Evolutionary conservation across 1,140 invertebrate species (phyloP).

Genomic region (Apis dorsata): DNA sequence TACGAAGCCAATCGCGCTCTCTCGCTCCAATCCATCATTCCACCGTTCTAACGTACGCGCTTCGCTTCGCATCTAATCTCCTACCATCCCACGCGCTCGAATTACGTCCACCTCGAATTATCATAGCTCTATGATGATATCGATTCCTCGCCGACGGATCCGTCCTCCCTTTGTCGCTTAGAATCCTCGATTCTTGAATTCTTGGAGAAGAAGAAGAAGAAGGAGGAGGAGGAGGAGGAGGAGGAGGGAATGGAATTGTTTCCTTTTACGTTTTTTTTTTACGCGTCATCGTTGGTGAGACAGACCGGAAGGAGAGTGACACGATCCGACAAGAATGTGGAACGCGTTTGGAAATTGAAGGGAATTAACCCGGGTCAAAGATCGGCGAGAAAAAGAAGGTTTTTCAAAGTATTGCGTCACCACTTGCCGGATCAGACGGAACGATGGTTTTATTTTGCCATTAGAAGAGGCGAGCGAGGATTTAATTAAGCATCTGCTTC

Average conservation of each 20-base stretch:
- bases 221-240: too few species aligned
- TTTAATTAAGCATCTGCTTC: slow-evolving; percentile 49
- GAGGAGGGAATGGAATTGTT: too few species aligned
- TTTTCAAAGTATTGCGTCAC: slow-evolving; percentile 40
- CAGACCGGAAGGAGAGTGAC: slow-evolving; percentile 42
- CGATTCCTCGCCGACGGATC: neutral
- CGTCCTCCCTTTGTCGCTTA: neutral
- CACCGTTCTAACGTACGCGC: slow-evolving; percentile 3
- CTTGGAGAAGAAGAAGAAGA: too few species aligned
- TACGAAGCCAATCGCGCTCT: slow-evolving; percentile 5
- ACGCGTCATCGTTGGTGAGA: neutral
- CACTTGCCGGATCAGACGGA: slow-evolving; percentile 23
- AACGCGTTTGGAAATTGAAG: slow-evolving; percentile 37
- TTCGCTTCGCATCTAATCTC: neutral
- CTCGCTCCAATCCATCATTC: neutral
- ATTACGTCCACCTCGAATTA: slow-evolving; percentile 1
- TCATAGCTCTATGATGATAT: neutral
- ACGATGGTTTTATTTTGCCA: slow-evolving; percentile 11
- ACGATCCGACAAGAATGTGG: slow-evolving; percentile 29
- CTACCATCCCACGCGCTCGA: neutral
- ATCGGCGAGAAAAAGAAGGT: slow-evolving; percentile 32
- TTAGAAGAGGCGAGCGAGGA: slow-evolving; percentile 21
- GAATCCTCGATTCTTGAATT: neutral
- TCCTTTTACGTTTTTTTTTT: neutral
- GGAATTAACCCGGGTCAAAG: slow-evolving; percentile 58